Conservation (phyloP, 2,113 vertebrate genomes). For the Morone chrysops region DNA sequence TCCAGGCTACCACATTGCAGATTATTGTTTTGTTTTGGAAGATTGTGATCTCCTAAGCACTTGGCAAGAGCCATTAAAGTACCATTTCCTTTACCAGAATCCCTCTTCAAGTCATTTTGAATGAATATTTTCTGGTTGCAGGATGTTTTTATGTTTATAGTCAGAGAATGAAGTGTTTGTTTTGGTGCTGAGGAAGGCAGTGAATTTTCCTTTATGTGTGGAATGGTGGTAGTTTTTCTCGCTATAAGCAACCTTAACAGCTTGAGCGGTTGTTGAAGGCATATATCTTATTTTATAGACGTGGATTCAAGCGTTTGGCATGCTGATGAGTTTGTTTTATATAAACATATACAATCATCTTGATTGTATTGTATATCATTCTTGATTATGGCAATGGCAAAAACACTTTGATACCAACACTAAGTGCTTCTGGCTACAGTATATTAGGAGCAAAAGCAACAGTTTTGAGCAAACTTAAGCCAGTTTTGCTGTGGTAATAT, state of each 20-base stretch:
- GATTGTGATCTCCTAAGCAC: conserved; percentile 64
- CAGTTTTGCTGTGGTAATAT: neutral
- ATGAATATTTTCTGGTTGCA: conserved; percentile 27
- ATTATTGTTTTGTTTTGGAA: conserved; percentile 74
- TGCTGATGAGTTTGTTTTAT: neutral
- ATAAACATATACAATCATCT: neutral
- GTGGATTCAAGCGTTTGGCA: neutral
- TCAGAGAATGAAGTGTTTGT: conserved; percentile 44
- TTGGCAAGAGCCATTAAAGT: conserved; percentile 72
- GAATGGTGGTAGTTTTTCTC: neutral
- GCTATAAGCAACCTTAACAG: neutral
- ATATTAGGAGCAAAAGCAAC: neutral
- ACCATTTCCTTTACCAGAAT: conserved; percentile 68
- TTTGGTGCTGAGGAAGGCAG: conserved; percentile 26
- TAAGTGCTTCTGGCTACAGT: neutral
- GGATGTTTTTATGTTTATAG: conserved; percentile 43
- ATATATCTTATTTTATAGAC: conserved; percentile 12
- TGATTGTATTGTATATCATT: neutral
- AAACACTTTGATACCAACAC: neutral
- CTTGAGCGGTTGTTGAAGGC: conserved; percentile 21
- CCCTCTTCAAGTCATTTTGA: conserved; percentile 42
- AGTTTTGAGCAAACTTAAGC: neutral
- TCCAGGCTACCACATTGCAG: conserved; percentile 55
- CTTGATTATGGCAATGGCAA: neutral
- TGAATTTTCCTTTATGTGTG: conserved; percentile 22